These are phyloP conservation scores for Thereva unica DNA, from an alignment of 2,888 invertebrate genomes.

Conservation along the genomic window DNA sequence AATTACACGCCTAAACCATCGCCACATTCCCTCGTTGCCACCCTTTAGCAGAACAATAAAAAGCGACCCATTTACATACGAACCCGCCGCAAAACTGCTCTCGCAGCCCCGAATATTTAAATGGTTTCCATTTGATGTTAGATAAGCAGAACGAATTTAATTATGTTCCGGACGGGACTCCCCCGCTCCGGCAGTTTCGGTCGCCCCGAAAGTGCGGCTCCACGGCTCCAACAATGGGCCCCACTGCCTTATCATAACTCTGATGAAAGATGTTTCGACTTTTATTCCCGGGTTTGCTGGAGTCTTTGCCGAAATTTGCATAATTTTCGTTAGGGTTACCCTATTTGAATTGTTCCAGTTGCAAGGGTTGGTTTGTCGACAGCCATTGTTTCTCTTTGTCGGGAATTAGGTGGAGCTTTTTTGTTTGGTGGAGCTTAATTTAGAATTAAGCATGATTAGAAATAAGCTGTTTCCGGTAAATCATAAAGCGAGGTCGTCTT, in stretches of 20 bases:
- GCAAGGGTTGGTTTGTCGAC: slow-evolving; percentile 26
- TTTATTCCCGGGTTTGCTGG: not conserved
- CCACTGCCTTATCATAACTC: not conserved
- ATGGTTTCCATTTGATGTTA: not conserved
- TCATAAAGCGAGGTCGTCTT: slow-evolving; percentile 24
- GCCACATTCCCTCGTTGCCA: too few species aligned
- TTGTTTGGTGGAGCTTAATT: slow-evolving; percentile 27
- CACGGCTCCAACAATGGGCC: not conserved
- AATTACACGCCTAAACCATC: too few species aligned
- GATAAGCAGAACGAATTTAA: slow-evolving; percentile 1
- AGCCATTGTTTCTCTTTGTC: slow-evolving; percentile 16
- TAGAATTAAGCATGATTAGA: slow-evolving; percentile 30
- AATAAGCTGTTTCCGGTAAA: slow-evolving; percentile 25
- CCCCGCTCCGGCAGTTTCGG: not conserved
- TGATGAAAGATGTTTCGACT: slow-evolving; percentile 25
- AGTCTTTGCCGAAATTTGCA: slow-evolving; percentile 12
- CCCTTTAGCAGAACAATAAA: too few species aligned
- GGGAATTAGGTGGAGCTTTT: slow-evolving; percentile 19
- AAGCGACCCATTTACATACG: too few species aligned
- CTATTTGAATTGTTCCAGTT: not conserved
- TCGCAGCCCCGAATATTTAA: too few species aligned
- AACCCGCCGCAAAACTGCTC: too few species aligned
- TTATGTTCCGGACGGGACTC: slow-evolving; percentile 1
- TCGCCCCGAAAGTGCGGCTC: not conserved
- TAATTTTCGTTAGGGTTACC: slow-evolving; percentile 23